phyloP scores from a whole-genome alignment of 37 sponge, comb jelly and placozoan species.

The Eunapius fragilis region DNA sequence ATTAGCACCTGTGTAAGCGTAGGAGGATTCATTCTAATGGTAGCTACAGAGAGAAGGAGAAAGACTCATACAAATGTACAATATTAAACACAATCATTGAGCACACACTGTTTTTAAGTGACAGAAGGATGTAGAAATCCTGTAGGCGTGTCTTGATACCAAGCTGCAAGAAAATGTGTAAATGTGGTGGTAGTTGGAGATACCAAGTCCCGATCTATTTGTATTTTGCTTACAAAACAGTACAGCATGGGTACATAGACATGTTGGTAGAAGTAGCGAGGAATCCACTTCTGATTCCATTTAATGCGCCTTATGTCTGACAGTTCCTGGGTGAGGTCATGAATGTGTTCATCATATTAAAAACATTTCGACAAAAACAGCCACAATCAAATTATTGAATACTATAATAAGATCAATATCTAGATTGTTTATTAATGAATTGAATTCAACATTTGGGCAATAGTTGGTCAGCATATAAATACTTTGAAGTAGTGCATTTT shows the following conservation, averaged over 20 bases:
- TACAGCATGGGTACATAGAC: slow-evolving; percentile 91
- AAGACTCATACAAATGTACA: background rate
- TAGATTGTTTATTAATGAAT: no score
- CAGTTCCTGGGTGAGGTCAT: no score
- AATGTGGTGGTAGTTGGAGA: background rate
- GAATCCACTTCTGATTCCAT: slow-evolving; percentile 81
- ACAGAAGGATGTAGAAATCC: slow-evolving; percentile 32
- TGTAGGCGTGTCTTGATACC: background rate
- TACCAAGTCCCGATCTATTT: background rate
- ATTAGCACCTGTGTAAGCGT: slow-evolving; percentile 58
- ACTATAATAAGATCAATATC: no score
- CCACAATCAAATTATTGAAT: no score
- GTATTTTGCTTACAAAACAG: slow-evolving; percentile 70
- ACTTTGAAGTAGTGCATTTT: no score
- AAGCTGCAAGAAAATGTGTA: background rate
- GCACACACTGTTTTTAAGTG: slow-evolving; percentile 61
- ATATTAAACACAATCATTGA: background rate
- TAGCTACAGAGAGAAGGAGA: slow-evolving; percentile 37
- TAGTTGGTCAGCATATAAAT: no score
- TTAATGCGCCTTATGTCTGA: slow-evolving; percentile 93
- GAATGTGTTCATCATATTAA: background rate
- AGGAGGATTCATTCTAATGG: slow-evolving; percentile 74
- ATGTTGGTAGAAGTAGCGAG: slow-evolving; percentile 93
- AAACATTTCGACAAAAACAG: background rate
- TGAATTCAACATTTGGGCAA: no score